Base-by-base conservation (phyloP, 2,888 invertebrate species). In the Catocala sponsa region DNA sequence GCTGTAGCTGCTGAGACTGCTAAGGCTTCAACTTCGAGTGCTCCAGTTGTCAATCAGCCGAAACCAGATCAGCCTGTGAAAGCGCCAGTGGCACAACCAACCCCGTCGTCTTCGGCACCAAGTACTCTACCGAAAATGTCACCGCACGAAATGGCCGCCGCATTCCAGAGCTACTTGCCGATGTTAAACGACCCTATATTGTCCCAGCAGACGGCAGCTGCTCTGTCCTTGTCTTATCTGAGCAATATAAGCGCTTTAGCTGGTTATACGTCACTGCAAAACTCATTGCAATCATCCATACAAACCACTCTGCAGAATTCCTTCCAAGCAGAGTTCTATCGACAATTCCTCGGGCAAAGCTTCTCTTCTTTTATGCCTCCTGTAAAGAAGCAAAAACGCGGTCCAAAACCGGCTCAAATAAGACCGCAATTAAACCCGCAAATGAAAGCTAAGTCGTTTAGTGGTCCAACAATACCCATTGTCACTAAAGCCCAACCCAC, bases 251-350 rank as follows among this genome's bases (percentile, higher is more conserved):
- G 84, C 65, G 90, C 92, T 10, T 69, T 92, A 59, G 87, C 91
- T 4, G 85, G 87, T n/a, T 90, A 89, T 59, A 71, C 87, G 0
- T 80, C 90, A 6, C 70, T 90, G 38, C 91, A 89, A 70, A 91
- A 82, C 55, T 74, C 83, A 9, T 64, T 92, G 41, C 92, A 91
- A 68, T 76, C 86, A 1, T 79, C 89, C 0, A 48, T 90, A n/a
- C 91, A 90, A 62, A 91, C 63, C 64, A 77, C 87, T 1, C 65
- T 88, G 10, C 89, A 88, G 46, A 91, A 88, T 68, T 86, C 89
- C 0, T 94, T 91, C 59, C 94, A 94, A 83, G 91, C 93, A 0
- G 94, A 94, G 70, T 94, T 91, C 70, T 94, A 91, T 67, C 84
- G 92, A 0, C 92, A 92, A 63, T 92, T 89, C 62, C 74, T 94